Evolutionary conservation across 2,113 vertebrate species (phyloP).

Genomic region (Hippopotamus amphibius): DNA sequence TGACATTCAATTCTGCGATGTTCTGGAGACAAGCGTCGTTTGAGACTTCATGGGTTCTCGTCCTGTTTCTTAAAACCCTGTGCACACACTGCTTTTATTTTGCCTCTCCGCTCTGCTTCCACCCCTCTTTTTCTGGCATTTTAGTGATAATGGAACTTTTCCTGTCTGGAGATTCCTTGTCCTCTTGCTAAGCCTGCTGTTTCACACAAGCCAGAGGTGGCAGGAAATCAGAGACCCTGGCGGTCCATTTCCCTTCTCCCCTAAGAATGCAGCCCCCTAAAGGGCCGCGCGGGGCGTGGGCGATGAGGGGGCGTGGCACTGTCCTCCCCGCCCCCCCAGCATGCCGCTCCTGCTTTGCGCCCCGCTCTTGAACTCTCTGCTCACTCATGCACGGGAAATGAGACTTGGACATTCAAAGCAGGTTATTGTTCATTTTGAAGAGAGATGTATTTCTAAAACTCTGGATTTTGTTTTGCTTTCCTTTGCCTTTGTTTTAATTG

Average conservation of each 20-base stretch:
- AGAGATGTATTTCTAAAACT: slow-evolving; percentile 8
- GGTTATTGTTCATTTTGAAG: slow-evolving; percentile 42
- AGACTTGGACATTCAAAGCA: slow-evolving; percentile 18
- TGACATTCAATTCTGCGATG: neutral
- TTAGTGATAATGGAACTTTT: neutral
- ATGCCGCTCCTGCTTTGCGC: neutral
- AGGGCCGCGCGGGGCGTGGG: neutral
- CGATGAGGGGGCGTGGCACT: neutral
- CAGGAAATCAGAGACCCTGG: neutral
- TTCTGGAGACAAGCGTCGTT: neutral
- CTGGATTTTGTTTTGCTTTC: neutral
- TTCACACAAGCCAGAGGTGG: neutral
- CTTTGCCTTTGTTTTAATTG: neutral
- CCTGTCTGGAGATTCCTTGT: neutral
- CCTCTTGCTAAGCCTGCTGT: neutral
- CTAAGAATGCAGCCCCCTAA: neutral
- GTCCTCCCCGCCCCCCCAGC: neutral
- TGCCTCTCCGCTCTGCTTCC: rapidly evolving
- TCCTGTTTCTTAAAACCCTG: neutral
- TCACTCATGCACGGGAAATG: neutral
- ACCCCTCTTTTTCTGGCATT: neutral
- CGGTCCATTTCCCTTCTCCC: neutral
- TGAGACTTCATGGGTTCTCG: neutral
- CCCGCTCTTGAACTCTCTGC: neutral
- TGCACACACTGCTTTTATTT: rapidly evolving